phyloP scores from a whole-genome alignment of 2,888 invertebrate genomes.

The Tinea semifulvella region DNA sequence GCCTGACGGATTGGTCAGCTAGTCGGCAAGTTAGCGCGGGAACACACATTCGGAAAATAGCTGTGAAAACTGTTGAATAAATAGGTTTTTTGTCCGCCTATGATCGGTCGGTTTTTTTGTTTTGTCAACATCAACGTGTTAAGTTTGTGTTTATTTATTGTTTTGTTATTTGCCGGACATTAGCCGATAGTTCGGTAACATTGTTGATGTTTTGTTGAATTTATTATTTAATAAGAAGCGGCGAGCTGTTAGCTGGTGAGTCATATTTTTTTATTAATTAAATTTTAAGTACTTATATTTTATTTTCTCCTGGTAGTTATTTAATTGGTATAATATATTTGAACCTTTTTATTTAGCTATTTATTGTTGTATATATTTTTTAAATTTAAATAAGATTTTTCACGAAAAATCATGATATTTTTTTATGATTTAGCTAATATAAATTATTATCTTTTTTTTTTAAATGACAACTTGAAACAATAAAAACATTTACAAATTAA shows the following conservation, averaged over 20 bases:
- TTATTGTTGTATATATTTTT: too few species aligned
- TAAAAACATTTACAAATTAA: too few species aligned
- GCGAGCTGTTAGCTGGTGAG: constrained; percentile 1
- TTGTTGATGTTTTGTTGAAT: constrained; percentile 48
- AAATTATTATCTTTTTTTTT: too few species aligned
- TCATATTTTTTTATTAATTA: not conserved
- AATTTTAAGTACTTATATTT: not conserved
- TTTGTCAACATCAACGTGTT: constrained; percentile 31
- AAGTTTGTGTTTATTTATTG: constrained; percentile 31
- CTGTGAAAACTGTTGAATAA: constrained; percentile 4
- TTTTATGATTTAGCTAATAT: too few species aligned
- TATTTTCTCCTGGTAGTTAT: not conserved
- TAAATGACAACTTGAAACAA: too few species aligned
- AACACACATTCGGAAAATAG: constrained; percentile 6
- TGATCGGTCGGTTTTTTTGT: constrained; percentile 20
- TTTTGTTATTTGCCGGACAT: constrained; percentile 36
- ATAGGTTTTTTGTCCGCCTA: not conserved
- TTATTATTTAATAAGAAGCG: constrained; percentile 3
- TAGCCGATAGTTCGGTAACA: constrained; percentile 41
- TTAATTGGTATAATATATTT: not conserved
- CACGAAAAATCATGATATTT: too few species aligned
- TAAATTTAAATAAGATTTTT: too few species aligned
- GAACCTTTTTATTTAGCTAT: not conserved
- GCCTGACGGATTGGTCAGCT: constrained; percentile 38
- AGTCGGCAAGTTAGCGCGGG: constrained; percentile 22